These are phyloP conservation scores for Nephrotoma flavescens DNA, from an alignment of 2,888 invertebrate species.

Conservation along the genomic window DNA sequence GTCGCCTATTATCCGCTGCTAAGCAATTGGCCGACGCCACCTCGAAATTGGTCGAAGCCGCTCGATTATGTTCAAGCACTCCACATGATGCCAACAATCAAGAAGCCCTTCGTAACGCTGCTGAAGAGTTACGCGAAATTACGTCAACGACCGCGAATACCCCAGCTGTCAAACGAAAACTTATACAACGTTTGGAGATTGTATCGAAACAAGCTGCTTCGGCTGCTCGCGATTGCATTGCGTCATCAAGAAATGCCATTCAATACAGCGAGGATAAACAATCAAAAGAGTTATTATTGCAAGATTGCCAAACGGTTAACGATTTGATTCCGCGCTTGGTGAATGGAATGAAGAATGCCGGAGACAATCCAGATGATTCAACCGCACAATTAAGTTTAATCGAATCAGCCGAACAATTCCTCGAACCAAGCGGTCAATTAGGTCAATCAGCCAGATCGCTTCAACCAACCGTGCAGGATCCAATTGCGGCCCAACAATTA, in stretches of 20 bases:
- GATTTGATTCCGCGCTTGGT: conserved; percentile 70
- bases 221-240: conserved; percentile 81
- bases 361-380: conserved; percentile 53
- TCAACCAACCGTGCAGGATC: conserved; percentile 69
- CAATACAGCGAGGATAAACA: conserved; percentile 43
- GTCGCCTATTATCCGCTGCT: conserved; percentile 83
- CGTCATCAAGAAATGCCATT: conserved; percentile 70
- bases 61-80: conserved; percentile 76
- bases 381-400: conserved; percentile 67
- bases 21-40: conserved; percentile 93
- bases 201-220: conserved; percentile 77
- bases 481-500: conserved; percentile 59
- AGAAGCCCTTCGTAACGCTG: conserved; percentile 70
- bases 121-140: conserved; percentile 84
- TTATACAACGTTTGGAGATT: conserved; percentile 50
- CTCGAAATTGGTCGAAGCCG: conserved; percentile 91
- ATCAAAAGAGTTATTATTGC: conserved; percentile 52
- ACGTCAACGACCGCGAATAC: conserved; percentile 71
- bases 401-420: conserved; percentile 68
- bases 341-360: conserved; percentile 58
- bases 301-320: conserved; percentile 57
- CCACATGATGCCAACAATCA: conserved; percentile 74
- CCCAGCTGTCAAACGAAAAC: conserved; percentile 55
- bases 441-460: conserved; percentile 65
- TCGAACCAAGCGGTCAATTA: conserved; percentile 58